Evolutionary conservation across 2,797 vertebrate genomes (phyloP), one percentile per base, ranked within the genome.

Genomic region (Podargus strigoides): DNA sequence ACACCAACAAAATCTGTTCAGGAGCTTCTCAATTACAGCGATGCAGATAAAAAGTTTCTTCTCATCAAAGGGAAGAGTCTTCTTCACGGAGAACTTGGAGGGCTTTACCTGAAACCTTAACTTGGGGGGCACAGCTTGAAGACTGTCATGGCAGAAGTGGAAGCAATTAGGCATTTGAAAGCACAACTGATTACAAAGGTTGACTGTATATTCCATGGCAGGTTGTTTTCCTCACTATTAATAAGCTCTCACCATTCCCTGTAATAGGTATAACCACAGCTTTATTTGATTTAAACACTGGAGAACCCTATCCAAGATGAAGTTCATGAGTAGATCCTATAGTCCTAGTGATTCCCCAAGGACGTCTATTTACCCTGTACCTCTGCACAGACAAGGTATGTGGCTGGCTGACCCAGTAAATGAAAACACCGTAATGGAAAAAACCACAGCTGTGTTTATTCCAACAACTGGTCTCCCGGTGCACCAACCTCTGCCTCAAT

Each of bases 391-490:
- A 59, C 34, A 21, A 82, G 77, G 52, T 41, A 39, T 62, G 85
- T 69, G 85, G 72, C 62, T 89, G 78, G 9, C 60, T 81, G 89
- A 59, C 79, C 73, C 73, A 50, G 62, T 36, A 90, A 94, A 70
- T 37, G 91, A 86, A 74, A 90, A 56, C 22, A 9, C 3, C 30
- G 36, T 16, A 36, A 67, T 76, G 77, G 83, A 32, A 84, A 89
- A 95, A 88, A 41, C 85, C 85, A 86, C 79, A 87, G 83, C 91
- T 94, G 67, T 94, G 89, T 85, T 97, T 95, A 85, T 87, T 82
- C 77, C 83, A 76, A 17, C 77, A 89, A 10, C 67, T 41, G 32
- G 39, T 59, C 41, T 70, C 37, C 49, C 6, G 6, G 30, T 41
- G 50, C 63, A 79, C 39, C 69, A 84, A 52, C 59, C 59, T 87